Percentiles rank a stretch among this genome's conserved stretches.
These are phyloP conservation scores for Crotalus horridus DNA, from an alignment of 2,113 vertebrate species.

Conservation along the genomic window DNA sequence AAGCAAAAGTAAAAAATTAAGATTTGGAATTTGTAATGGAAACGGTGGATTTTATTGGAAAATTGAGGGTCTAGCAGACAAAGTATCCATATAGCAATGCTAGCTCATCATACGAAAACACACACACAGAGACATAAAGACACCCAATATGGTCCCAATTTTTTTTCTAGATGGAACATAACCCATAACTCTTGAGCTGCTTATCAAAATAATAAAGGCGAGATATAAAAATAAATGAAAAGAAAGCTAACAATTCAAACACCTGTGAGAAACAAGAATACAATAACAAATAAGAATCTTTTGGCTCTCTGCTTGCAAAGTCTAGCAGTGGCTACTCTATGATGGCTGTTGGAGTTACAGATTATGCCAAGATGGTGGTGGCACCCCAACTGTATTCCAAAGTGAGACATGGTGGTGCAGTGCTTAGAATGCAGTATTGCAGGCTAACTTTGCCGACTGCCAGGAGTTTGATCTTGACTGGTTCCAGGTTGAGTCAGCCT, in stretches of 20 bases:
- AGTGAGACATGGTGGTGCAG: not conserved
- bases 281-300: not conserved
- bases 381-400: not conserved
- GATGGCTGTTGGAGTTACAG: not conserved
- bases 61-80: not conserved
- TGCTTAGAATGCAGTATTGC: not conserved
- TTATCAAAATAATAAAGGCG: not conserved
- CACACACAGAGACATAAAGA: not conserved
- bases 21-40: not conserved
- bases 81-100: not conserved
- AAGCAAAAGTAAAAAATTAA: not conserved
- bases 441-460: not conserved
- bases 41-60: not conserved
- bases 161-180: not conserved
- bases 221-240: not conserved
- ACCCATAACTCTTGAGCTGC: not conserved
- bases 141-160: not conserved
- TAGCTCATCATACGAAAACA: not conserved
- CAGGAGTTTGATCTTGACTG: not conserved
- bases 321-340: not conserved
- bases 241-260: not conserved
- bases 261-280: not conserved
- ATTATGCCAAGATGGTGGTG: not conserved
- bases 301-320: not conserved
- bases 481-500: not conserved